phyloP scores from a whole-genome alignment of 1,140 invertebrate species.

The Diplogasteroides magnus region DNA sequence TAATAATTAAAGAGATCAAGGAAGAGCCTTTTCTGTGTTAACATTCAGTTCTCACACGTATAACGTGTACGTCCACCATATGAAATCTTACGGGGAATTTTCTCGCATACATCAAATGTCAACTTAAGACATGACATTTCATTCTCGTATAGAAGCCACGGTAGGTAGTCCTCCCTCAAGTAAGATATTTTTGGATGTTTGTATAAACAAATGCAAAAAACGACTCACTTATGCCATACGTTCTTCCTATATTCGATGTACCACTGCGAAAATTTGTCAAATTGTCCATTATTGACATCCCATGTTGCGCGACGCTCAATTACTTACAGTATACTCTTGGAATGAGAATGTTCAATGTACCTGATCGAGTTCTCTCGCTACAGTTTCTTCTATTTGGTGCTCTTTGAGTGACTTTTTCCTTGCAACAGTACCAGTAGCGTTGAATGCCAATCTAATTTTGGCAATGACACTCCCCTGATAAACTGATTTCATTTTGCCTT shows the following conservation, averaged over 20 bases:
- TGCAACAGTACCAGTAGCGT: constrained; percentile 43
- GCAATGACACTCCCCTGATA: constrained; percentile 53
- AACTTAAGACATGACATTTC: constrained; percentile 52
- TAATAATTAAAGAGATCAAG: neutral
- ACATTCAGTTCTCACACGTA: constrained; percentile 38
- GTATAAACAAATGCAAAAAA: neutral
- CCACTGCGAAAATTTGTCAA: constrained; percentile 51
- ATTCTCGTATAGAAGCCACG: constrained; percentile 55
- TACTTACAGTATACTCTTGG: constrained; percentile 1
- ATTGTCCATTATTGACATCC: constrained; percentile 51
- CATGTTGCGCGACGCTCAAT: constrained; percentile 34
- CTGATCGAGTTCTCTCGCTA: constrained; percentile 16
- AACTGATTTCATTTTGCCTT: no score
- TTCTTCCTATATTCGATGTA: constrained; percentile 51
- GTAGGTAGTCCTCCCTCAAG: constrained; percentile 53
- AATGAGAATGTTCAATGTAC: neutral
- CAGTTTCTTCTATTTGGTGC: constrained; percentile 46
- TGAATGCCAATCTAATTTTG: constrained; percentile 49
- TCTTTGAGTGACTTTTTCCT: constrained; percentile 46
- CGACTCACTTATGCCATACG: constrained; percentile 47
- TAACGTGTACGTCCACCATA: constrained; percentile 41
- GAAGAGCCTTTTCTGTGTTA: neutral
- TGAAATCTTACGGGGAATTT: constrained; percentile 37
- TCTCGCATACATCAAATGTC: constrained; percentile 54
- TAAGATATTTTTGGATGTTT: neutral